Conservation (phyloP, 1,140 invertebrate genomes). For the Tetraneura akinire region DNA sequence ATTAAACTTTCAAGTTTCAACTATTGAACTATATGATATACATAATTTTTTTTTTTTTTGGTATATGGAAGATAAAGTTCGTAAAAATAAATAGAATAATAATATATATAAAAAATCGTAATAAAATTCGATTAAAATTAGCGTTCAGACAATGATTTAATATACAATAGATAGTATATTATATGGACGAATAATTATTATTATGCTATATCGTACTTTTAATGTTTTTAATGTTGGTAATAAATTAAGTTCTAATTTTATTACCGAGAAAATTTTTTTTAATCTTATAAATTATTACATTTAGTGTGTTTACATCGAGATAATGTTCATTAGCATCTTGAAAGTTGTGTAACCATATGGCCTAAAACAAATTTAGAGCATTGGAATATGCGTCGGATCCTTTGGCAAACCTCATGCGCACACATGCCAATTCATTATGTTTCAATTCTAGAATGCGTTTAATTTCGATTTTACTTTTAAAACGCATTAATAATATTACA, state of each 20-base stretch:
- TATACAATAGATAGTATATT: too few relatives aligned
- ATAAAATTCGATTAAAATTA: too few relatives aligned
- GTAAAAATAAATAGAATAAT: too few relatives aligned
- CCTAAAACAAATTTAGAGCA: not conserved
- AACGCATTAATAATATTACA: not conserved
- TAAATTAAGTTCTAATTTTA: not conserved
- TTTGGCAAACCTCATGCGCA: not conserved
- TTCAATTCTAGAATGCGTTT: constrained; percentile 2
- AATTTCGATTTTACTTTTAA: not conserved
- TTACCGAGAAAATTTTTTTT: not conserved
- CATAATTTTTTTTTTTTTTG: too few relatives aligned
- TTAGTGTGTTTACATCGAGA: not conserved
- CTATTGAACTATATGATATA: too few relatives aligned
- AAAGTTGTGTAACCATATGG: not conserved
- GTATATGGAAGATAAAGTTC: too few relatives aligned
- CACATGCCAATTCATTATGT: constrained; percentile 27
- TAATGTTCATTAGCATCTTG: constrained; percentile 13
- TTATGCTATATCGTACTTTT: too few relatives aligned
- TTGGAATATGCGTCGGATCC: not conserved
- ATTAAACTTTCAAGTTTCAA: too few relatives aligned
- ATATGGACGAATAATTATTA: too few relatives aligned
- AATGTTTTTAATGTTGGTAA: too few relatives aligned
- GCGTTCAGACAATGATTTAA: too few relatives aligned
- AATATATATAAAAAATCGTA: too few relatives aligned
- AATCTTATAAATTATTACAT: not conserved